These are phyloP conservation scores for Hylaea fasciaria DNA, from an alignment of 2,888 invertebrate species.

Conservation along the genomic window DNA sequence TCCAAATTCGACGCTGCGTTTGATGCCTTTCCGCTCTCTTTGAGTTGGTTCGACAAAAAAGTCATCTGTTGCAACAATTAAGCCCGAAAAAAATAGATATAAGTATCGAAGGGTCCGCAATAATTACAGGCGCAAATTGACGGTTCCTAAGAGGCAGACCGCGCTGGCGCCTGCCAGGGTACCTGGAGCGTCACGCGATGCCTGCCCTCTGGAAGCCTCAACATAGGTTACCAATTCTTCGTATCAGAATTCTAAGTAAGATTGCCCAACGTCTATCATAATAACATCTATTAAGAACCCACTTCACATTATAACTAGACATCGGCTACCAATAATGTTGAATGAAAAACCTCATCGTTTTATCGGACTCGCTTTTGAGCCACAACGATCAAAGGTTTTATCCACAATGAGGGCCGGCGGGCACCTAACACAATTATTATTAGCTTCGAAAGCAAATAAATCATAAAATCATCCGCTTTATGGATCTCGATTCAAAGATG, in stretches of 20 bases:
- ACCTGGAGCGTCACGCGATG: conserved; percentile 76
- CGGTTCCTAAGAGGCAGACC: conserved; percentile 78
- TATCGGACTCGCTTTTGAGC: conserved; percentile 53
- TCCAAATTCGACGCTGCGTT: conserved; percentile 85
- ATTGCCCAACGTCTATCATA: conserved; percentile 39
- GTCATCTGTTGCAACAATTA: conserved; percentile 85
- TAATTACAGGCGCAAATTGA: conserved; percentile 84
- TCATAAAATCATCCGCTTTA: conserved; percentile 67
- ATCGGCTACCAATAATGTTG: conserved; percentile 51
- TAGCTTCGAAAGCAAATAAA: conserved; percentile 71
- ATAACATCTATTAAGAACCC: conserved; percentile 43
- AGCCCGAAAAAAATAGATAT: conserved; percentile 81
- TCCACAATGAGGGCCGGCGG: conserved; percentile 59
- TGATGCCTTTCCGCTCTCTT: conserved; percentile 85
- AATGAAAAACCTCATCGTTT: conserved; percentile 51
- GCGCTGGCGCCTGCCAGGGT: conserved; percentile 77
- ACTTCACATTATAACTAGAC: conserved; percentile 48
- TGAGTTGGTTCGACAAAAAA: conserved; percentile 84
- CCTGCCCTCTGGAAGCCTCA: conserved; percentile 51
- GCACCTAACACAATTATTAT: conserved; percentile 70
- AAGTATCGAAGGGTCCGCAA: conserved; percentile 85
- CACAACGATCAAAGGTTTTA: conserved; percentile 52
- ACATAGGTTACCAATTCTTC: conserved; percentile 37
- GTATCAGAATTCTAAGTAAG: conserved; percentile 39
- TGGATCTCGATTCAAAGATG: conserved; percentile 62